Conservation (phyloP, 2,797 vertebrate species). For the Epinephelus awoara region DNA sequence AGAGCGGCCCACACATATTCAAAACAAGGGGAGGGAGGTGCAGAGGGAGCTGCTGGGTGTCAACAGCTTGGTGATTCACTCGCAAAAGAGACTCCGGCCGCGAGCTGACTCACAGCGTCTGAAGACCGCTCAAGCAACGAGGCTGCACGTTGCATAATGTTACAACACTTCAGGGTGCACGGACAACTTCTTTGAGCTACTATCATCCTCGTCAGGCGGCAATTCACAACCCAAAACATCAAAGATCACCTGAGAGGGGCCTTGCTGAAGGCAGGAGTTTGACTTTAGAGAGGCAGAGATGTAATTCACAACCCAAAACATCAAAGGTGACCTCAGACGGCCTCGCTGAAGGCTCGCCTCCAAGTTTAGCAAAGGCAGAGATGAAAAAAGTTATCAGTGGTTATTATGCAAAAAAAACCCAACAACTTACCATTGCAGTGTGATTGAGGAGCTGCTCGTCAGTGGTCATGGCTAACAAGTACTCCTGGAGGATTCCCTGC, state of each 20-base stretch:
- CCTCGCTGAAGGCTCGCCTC: no score
- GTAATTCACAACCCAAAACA: no score
- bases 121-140: constrained; percentile 39
- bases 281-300: background rate
- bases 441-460: constrained; percentile 94
- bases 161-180: constrained; percentile 16
- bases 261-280: background rate
- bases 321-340: no score
- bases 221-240: constrained; percentile 2
- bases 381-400: background rate
- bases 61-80: constrained; percentile 77
- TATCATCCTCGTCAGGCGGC: background rate
- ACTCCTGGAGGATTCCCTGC: constrained; percentile 93
- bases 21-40: constrained; percentile 60
- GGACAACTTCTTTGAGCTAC: constrained; percentile 22
- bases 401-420: background rate
- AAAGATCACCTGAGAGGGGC: background rate
- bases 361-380: background rate
- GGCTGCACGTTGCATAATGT: constrained; percentile 47
- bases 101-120: constrained; percentile 63
- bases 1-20: constrained; percentile 72
- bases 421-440: constrained; percentile 90
- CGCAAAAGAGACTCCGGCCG: constrained; percentile 39
- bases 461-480: constrained; percentile 95
- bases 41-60: constrained; percentile 63